Base-by-base conservation (phyloP, 2,888 invertebrate species). In the Phlogophora meticulosa region DNA sequence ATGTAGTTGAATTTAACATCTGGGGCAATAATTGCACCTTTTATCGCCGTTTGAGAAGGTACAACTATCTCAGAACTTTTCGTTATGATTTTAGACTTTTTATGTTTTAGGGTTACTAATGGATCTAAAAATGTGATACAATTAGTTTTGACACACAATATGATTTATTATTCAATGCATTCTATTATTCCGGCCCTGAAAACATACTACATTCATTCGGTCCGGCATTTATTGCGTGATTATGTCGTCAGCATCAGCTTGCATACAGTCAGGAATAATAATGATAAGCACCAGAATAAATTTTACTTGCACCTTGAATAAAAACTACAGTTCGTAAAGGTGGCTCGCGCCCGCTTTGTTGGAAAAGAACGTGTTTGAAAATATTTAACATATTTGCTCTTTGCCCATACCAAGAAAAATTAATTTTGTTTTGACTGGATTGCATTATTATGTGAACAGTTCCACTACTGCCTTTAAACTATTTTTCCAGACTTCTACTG, bases 111-210 rank as follows among this genome's bases (percentile, higher is more conserved):
- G 5, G 24, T 42, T 34, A 7, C 40, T 11, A 57, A 20, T 42
- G 66, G 46, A 48, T 66, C 66, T 66, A 17, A 48, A 68, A 68
- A 38, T 34, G 42, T 36, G 13, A 20, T 61, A 0, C 17, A 28
- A 28, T 28, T 32, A 36, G n/a, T 51, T 3, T 13, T 4, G 13
- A 49, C 2, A 3, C n/a, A 28, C n/a, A 20, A 11, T 28, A 28
- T 28, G 28, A 28, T 28, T 28, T 4, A 5, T 28, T 4, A 28
- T 28, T 28, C 28, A 28, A 28, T 4, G 2, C 5, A 28, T 28
- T 28, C 5, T 2, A 4, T 28, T 4, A 15, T 46, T n/a, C 4
- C 15, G 15, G 13, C 28, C 13, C 42, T 17, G 11, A 38, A n/a
- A 2, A 13, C 10, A 55, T 17, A 34, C 22, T 22, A 34, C 22